phyloP scores from a whole-genome alignment of 2,113 vertebrate genomes.

The Sterna hirundo region DNA sequence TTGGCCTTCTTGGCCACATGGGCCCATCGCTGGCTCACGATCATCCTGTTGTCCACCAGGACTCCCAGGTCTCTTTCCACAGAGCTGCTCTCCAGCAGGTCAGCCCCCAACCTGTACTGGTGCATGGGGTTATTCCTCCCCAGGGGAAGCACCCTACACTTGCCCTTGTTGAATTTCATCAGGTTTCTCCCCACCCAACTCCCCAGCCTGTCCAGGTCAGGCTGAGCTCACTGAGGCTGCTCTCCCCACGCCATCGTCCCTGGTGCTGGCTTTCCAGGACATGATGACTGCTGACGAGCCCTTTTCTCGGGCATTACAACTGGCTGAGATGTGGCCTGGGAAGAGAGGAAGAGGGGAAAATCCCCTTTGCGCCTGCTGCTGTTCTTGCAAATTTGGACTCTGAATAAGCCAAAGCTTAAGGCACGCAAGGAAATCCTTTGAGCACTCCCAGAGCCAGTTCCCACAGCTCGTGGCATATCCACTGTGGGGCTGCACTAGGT shows the following conservation, averaged over 20 bases:
- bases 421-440: not conserved
- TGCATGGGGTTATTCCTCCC: too few species aligned
- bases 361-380: not conserved
- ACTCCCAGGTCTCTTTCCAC: too few species aligned
- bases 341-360: conserved; percentile 14
- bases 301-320: not conserved
- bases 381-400: not conserved
- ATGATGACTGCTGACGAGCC: not conserved
- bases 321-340: not conserved
- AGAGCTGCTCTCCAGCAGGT: too few species aligned
- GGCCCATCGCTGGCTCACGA: too few species aligned
- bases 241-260: not conserved
- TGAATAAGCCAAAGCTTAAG: not conserved
- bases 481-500: not conserved
- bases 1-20: too few species aligned
- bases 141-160: too few species aligned
- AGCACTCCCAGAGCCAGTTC: not conserved
- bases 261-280: not conserved
- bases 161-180: too few species aligned
- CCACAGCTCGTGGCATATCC: not conserved
- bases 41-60: too few species aligned
- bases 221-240: not conserved
- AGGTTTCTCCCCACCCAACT: too few species aligned
- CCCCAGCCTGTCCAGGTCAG: too few species aligned
- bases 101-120: too few species aligned